Base-by-base conservation (phyloP, 1,140 invertebrate species). In the Hylaeus anthracinus region DNA sequence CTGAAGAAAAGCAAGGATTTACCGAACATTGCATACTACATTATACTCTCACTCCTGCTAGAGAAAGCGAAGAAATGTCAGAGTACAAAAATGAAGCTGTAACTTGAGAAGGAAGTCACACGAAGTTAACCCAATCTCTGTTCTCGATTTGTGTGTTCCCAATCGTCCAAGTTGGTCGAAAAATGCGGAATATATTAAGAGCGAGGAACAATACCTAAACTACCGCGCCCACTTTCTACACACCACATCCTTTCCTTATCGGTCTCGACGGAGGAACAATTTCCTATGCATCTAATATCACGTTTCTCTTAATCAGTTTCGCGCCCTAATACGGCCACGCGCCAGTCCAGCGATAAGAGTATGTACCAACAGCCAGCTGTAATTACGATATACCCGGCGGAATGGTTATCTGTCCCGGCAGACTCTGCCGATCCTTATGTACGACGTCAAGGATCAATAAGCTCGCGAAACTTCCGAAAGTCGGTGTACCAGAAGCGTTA, bases 371-470 rank as follows among this genome's bases (percentile, higher is more conserved):
- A 41, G 15, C 10, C 1, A 15, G 10, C 1, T 3, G n/a, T 43
- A 14, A 51, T 73, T 39, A 6, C 51, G 5, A 37, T 39, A 39
- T 58, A 69, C 14, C 64, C 39, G 37, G 45, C 8, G 14, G 43
- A 39, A n/a, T 15, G 43, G 14, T 63, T 73, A 73, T 73, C 58
- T 73, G 48, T 37, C 14, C 14, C 12, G 15, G 14, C 43, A 39
- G 15, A n/a, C 26, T 39, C 6, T 15, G 43, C 43, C 51, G 2
- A 3, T n/a, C 14, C 26, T 63, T 51, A 12, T n/a, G 37, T n/a
- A n/a, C 58, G 15, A 51, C 43, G 45, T 66, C 41, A n/a, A 66
- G 64, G 8, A 66, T 66, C 64, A 45, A 66, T 48, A 66, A 48
- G 15, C n/a, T n/a, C 51, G 39, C 0, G 14, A 3, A 63, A 71